Conservation (phyloP, 2,797 vertebrate species). For the Morelia viridis region DNA sequence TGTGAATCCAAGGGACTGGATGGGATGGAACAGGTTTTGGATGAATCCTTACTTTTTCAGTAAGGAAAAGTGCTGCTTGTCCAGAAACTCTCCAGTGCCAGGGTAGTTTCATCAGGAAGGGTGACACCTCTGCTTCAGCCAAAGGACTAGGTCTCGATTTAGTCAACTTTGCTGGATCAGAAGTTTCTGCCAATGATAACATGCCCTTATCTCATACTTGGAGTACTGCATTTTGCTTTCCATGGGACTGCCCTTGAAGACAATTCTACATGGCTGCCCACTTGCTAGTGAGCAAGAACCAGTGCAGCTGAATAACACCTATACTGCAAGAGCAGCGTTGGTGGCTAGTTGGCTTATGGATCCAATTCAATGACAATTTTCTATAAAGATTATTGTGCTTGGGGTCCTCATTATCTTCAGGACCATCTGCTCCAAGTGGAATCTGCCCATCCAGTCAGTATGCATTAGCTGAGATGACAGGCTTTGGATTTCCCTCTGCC, state of each 20-base stretch:
- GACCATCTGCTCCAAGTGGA: not conserved
- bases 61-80: not conserved
- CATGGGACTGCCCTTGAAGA: not conserved
- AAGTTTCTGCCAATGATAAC: not conserved
- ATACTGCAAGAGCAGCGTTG: not conserved
- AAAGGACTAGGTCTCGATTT: not conserved
- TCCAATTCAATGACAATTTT: not conserved
- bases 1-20: not conserved
- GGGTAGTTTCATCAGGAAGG: not conserved
- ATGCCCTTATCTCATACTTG: not conserved
- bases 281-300: not conserved
- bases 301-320: not conserved
- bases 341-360: not conserved
- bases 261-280: not conserved
- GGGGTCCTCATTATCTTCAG: not conserved
- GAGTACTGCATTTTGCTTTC: not conserved
- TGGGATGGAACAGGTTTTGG: not conserved
- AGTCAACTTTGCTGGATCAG: not conserved
- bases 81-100: not conserved
- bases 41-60: not conserved
- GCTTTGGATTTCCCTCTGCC: not conserved
- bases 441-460: not conserved
- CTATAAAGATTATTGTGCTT: not conserved
- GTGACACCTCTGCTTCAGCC: not conserved
- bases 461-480: not conserved